Percentiles rank a stretch among this genome's conserved stretches.
Evolutionary conservation across 2,797 vertebrate genomes (phyloP).

Genomic region (Choloepus didactylus): DNA sequence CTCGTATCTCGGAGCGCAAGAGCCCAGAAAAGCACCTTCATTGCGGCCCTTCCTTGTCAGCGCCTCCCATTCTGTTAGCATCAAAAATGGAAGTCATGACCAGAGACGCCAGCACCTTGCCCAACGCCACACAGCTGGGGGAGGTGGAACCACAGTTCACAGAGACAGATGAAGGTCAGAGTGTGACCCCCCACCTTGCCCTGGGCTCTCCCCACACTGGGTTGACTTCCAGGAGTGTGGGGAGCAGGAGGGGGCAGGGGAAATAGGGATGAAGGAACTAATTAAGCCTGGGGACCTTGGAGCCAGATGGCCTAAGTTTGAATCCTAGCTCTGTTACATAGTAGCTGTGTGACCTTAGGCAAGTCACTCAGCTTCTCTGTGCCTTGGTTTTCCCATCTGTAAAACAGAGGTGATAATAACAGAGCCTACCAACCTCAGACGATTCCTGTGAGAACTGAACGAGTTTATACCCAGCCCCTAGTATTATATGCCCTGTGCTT

Average conservation of each 20-base stretch:
- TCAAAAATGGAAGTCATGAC: too few relatives aligned
- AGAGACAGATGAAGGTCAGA: fast-evolving
- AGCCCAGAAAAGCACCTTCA: neutral
- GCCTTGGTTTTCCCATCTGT: neutral
- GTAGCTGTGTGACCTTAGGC: conserved; percentile 19
- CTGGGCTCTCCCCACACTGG: neutral
- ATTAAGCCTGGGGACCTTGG: neutral
- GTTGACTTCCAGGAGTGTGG: too few relatives aligned
- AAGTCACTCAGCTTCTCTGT: neutral
- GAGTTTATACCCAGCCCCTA: fast-evolving
- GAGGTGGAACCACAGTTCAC: neutral
- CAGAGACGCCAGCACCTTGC: neutral
- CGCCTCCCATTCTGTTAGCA: fast-evolving
- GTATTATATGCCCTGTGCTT: fast-evolving
- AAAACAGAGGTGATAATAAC: neutral
- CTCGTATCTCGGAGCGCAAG: neutral
- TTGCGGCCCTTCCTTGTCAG: neutral
- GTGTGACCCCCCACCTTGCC: neutral
- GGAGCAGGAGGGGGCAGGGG: neutral
- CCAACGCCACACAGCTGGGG: neutral
- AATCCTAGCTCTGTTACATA: neutral
- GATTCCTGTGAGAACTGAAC: neutral
- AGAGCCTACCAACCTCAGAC: neutral
- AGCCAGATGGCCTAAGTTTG: neutral
- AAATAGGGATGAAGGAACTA: fast-evolving